Percentiles rank a stretch among this genome's conserved stretches.
phyloP scores from a whole-genome alignment of 1,140 invertebrate genomes.

The Ephestia elutella region DNA sequence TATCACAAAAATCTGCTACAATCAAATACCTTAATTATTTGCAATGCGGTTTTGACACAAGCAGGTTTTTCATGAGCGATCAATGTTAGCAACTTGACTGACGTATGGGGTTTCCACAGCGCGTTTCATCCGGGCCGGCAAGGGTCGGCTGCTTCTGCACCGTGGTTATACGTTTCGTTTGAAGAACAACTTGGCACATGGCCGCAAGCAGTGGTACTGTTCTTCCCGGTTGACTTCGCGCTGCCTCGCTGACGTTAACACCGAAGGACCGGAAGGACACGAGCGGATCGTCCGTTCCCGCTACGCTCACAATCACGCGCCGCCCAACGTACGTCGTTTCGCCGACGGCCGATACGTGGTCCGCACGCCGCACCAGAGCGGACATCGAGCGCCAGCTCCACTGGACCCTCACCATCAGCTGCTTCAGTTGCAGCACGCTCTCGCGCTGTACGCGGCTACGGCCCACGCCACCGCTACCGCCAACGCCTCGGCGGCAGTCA shows the following conservation, averaged over 20 bases:
- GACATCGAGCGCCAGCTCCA: slow-evolving; percentile 60
- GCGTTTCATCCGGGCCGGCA: slow-evolving; percentile 66
- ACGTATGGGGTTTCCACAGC: slow-evolving; percentile 25
- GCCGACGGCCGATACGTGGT: slow-evolving; percentile 68
- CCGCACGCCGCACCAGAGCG: slow-evolving; percentile 65
- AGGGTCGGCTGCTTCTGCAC: slow-evolving; percentile 60
- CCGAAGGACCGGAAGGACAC: slow-evolving; percentile 63
- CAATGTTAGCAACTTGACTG: background rate
- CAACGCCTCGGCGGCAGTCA: slow-evolving; percentile 31
- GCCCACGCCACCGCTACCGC: slow-evolving; percentile 54
- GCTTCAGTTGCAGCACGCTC: slow-evolving; percentile 61
- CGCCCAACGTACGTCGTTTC: slow-evolving; percentile 65
- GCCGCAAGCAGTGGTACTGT: slow-evolving; percentile 68
- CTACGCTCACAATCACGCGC: slow-evolving; percentile 64
- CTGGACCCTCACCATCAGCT: slow-evolving; percentile 64
- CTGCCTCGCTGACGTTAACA: slow-evolving; percentile 65
- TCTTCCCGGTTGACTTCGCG: slow-evolving; percentile 64
- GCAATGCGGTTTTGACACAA: too few relatives aligned
- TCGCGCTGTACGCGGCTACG: slow-evolving; percentile 63
- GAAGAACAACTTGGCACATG: slow-evolving; percentile 67
- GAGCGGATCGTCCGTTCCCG: slow-evolving; percentile 65
- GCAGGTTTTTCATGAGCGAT: too few relatives aligned
- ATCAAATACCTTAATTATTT: too few relatives aligned
- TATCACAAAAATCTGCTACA: too few relatives aligned
- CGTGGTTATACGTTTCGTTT: slow-evolving; percentile 65